Base-by-base conservation (phyloP, 2,797 vertebrate species). In the Sebastes hubbsi region DNA sequence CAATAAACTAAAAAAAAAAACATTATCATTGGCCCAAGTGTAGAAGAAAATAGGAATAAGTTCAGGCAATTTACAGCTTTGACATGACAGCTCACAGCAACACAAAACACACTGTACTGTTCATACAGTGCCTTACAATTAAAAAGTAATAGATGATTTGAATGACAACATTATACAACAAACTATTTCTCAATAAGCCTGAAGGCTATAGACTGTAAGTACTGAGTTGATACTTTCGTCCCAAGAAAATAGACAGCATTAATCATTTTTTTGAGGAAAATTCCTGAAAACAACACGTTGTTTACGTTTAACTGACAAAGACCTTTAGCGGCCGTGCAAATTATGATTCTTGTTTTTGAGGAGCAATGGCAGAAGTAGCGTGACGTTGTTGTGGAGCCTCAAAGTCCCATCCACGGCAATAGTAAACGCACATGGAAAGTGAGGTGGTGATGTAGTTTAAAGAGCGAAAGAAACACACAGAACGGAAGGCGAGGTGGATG, bases 401-500 rank as follows among this genome's bases (percentile, higher is more conserved):
- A 24, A 29, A 9, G 18, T 68, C 38, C 13, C 2, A 3, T 42
- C 14, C 38, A 42, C 14, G 6, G 38, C 38, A 42, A 16, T 1
- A 6, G 38, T 16, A 42, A 42, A 16, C 13, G 2, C 38, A 6
- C 38, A 42, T 0, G 38, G 38, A 42, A 42, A 42, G 38, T 14
- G 38, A 0, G 0, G 38, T 16, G 14, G 38, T 42, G 38, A 42
- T 16, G 14, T 42, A 42, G 0, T 42, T 14, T 16, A 16, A 42
- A 42, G 38, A 42, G 13, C 2, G 5, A 49, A 49, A 0, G 16
- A 49, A 0, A 49, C 46, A 0, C 46, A 8, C 3, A 1, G 22
- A 0, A 0, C 0, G 5, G 13, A 2, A 42, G 0, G 2, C 0
- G 38, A 42, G 13, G 5, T 16, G 13, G 38, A 42, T 42, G 5